Base-by-base conservation (phyloP, 2,888 invertebrate genomes). In the Gymnocheta viridis region DNA sequence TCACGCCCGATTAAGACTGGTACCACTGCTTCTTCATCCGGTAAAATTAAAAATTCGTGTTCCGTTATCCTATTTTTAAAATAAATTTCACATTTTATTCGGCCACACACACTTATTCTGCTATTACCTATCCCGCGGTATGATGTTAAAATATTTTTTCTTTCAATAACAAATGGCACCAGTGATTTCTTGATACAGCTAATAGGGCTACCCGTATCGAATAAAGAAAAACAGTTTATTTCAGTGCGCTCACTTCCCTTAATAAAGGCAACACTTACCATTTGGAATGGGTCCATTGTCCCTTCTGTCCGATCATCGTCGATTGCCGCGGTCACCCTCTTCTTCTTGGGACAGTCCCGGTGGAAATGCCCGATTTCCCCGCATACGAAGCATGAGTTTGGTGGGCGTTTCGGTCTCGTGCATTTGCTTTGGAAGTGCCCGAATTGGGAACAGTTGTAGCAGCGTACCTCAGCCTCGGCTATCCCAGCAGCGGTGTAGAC, bases 101-200 rank as follows among this genome's bases (percentile, higher is more conserved):
- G n/a, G n/a, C n/a, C n/a, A n/a, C n/a, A n/a, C n/a, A n/a, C n/a
- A n/a, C n/a, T n/a, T n/a, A 27, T 56, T 5, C 7, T 60, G 22
- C 38, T 74, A 27, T 74, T 62, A 22, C 62, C 74, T 4, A 74
- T 38, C 29, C 47, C 9, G 32, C 51, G 58, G 7, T n/a, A n/a
- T n/a, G n/a, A n/a, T n/a, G 67, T 49, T 19, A 29, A 47, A 6
- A 41, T 7, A 38, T 22, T 38, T 12, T 17, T 19, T n/a, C 22
- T 60, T 7, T 78, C 41, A 6, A 38, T 56, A 32, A 83, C 27
- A 47, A 64, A 49, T 10, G 79, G 83, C 64, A 86, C 77, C n/a
- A 67, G 24, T 9, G 69, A 78, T 17, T 60, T 58, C 32, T 38
- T 56, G 14, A 78, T 24, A n/a, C 38, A 47, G 32, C 64, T 54